Conservation (phyloP, 37 sponge, comb jelly and placozoan genomes). For the Spongia lamella region DNA sequence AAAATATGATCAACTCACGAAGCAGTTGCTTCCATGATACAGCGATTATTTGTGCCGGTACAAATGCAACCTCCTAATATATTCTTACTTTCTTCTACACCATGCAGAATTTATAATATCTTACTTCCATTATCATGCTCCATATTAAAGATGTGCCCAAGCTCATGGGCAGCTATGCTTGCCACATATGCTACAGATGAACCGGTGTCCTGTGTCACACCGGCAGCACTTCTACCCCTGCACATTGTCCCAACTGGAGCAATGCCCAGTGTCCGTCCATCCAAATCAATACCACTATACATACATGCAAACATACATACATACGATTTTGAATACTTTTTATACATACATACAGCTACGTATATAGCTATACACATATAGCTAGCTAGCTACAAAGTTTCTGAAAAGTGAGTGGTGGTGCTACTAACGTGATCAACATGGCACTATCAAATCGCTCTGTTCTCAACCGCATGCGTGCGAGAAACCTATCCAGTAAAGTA, state of each 20-base stretch:
- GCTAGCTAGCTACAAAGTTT: no score
- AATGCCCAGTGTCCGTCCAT: constrained; percentile 57
- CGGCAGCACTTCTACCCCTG: constrained; percentile 10
- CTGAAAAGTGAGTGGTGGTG: no score
- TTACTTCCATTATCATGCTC: constrained; percentile 51
- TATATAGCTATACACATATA: no score
- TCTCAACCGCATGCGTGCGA: no score
- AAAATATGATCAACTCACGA: no score
- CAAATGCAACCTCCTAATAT: no score
- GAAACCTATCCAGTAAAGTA: no score
- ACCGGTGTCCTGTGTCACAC: constrained; percentile 50
- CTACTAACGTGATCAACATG: constrained; percentile 67
- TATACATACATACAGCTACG: no score
- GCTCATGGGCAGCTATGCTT: constrained; percentile 75
- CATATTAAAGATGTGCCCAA: constrained; percentile 80
- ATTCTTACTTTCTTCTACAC: no score
- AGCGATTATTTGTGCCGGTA: no score
- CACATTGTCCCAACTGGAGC: constrained; percentile 69
- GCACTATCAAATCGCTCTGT: constrained; percentile 17
- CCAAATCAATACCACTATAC: constrained; percentile 48
- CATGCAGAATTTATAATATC: neutral
- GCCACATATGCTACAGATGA: constrained; percentile 3
- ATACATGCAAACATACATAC: neutral
- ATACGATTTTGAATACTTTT: no score
- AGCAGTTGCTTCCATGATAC: no score